Percentiles rank a stretch among this genome's conserved stretches.
Conservation (phyloP, 2,888 invertebrate genomes). For the Cephus pulcher region DNA sequence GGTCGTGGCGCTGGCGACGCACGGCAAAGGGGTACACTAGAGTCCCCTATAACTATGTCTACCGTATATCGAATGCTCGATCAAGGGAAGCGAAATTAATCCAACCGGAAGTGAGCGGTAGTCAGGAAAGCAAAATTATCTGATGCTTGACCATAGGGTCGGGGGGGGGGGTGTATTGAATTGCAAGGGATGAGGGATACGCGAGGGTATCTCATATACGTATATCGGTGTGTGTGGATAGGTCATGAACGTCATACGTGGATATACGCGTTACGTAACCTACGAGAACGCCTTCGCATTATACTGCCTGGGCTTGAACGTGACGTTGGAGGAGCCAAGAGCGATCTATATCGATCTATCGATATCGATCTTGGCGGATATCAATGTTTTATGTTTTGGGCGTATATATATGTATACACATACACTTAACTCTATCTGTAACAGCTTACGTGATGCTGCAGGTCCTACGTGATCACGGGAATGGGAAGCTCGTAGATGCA, state of each 20-base stretch:
- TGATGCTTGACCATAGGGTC: background rate
- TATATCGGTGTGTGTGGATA: background rate
- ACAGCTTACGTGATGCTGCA: background rate
- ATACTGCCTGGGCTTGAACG: background rate
- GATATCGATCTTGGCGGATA: background rate
- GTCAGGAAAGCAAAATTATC: background rate
- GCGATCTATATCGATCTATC: background rate
- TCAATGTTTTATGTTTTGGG: background rate
- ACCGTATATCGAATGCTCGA: too few species aligned
- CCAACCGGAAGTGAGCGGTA: background rate
- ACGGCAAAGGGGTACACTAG: too few species aligned
- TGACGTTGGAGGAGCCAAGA: background rate
- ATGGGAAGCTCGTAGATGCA: background rate
- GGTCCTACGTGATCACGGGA: background rate
- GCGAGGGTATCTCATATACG: background rate
- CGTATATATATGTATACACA: background rate
- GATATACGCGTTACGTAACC: background rate
- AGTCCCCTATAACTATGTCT: too few species aligned
- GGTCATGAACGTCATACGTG: background rate
- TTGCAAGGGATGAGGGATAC: background rate
- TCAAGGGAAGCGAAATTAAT: background rate
- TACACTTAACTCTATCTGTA: background rate
- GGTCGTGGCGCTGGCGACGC: too few species aligned
- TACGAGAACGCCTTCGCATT: background rate
- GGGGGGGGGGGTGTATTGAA: background rate